A percentile compares a stretch with the other conserved stretches of the same genome.
These are phyloP conservation scores for Allobates femoralis DNA, from an alignment of 2,797 vertebrate species.

Conservation along the genomic window DNA sequence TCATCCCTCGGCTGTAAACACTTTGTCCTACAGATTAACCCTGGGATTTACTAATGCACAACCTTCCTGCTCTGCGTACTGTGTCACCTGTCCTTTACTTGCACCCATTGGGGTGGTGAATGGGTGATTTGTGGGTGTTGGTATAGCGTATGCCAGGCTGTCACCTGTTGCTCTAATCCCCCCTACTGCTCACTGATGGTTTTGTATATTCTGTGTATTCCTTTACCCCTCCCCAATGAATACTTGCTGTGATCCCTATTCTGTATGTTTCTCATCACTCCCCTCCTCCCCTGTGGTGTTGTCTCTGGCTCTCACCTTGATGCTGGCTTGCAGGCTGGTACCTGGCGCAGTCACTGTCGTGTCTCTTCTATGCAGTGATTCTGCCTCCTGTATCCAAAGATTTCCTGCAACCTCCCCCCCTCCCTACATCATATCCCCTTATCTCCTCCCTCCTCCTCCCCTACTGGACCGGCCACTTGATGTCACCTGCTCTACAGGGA, in stretches of 20 bases:
- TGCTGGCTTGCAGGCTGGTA: background rate
- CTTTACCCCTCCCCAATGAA: background rate
- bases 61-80: background rate
- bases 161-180: slow-evolving; percentile 4
- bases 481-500: background rate
- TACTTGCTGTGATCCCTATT: background rate
- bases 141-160: background rate
- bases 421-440: slow-evolving; percentile 18
- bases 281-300: background rate
- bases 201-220: background rate
- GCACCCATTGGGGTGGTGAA: background rate
- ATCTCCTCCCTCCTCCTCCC: slow-evolving; percentile 25
- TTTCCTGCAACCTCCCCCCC: background rate
- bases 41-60: background rate
- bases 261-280: background rate
- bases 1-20: background rate
- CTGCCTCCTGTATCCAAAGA: slow-evolving; percentile 10
- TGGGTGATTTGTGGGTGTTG: background rate
- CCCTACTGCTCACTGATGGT: background rate
- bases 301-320: background rate
- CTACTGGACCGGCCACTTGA: background rate
- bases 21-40: slow-evolving; percentile 10
- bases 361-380: slow-evolving; percentile 17
- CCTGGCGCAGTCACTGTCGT: background rate
- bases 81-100: background rate